Evolutionary conservation across 2,888 invertebrate genomes (phyloP).

Genomic region (Tanaodytes sp.): DNA sequence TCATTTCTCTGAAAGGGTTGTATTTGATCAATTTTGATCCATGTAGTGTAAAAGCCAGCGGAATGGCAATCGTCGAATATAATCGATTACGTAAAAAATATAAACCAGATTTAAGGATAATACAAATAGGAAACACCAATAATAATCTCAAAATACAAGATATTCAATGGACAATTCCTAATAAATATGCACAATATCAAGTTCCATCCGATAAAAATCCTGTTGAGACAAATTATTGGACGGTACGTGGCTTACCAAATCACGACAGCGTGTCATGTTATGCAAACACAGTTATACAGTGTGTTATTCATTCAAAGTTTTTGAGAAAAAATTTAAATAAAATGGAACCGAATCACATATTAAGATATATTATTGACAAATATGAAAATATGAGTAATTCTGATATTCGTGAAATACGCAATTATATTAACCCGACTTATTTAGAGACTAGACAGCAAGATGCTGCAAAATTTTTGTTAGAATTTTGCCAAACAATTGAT

Average conservation of each 20-base stretch:
- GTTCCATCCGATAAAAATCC: conserved; percentile 7
- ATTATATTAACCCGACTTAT: too few relatives aligned
- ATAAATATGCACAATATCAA: conserved; percentile 16
- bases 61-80: conserved; percentile 1
- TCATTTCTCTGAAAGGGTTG: conserved; percentile 4
- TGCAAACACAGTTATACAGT: background rate
- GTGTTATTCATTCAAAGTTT: too few relatives aligned
- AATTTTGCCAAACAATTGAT: too few relatives aligned
- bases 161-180: conserved; percentile 9
- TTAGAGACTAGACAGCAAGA: too few relatives aligned
- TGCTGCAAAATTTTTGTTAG: too few relatives aligned
- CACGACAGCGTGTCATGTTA: background rate
- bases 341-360: too few relatives aligned
- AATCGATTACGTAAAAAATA: conserved; percentile 5
- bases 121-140: conserved; percentile 56
- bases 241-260: background rate
- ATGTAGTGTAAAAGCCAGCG: conserved; percentile 45
- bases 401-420: too few relatives aligned
- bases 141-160: conserved; percentile 13
- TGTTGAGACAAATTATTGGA: too few relatives aligned
- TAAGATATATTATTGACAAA: too few relatives aligned
- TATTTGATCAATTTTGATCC: conserved; percentile 21
- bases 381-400: too few relatives aligned
- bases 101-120: conserved; percentile 47
- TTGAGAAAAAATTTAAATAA: too few relatives aligned